These are phyloP conservation scores for Asteroscopus sphinx DNA, from an alignment of 2,888 invertebrate species.

Conservation along the genomic window DNA sequence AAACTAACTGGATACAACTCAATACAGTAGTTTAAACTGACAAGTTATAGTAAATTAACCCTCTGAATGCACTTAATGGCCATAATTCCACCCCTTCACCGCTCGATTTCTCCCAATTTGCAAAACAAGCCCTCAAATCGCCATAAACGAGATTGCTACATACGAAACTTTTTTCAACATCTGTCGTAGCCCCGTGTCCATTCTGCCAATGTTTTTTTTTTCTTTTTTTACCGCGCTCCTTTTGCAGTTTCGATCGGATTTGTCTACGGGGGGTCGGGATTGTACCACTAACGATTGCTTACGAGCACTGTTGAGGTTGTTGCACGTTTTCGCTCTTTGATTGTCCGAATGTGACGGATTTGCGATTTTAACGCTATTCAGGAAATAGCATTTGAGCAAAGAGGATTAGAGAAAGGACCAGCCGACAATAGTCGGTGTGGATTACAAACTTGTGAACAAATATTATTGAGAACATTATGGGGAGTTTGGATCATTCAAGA, in stretches of 20 bases:
- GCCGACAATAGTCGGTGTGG: constrained; percentile 62
- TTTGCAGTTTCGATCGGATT: constrained; percentile 82
- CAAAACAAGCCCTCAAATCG: constrained; percentile 75
- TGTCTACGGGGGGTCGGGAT: constrained; percentile 82
- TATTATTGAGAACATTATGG: constrained; percentile 50
- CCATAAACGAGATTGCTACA: constrained; percentile 76
- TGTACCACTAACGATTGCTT: constrained; percentile 81
- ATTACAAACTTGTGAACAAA: constrained; percentile 62
- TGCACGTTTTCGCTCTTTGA: constrained; percentile 79
- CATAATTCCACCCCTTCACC: constrained; percentile 66
- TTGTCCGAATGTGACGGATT: constrained; percentile 86
- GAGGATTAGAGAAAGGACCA: constrained; percentile 71
- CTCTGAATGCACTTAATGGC: constrained; percentile 38
- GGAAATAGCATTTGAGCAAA: constrained; percentile 76
- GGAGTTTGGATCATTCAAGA: constrained; percentile 32
- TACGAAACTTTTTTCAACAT: constrained; percentile 75
- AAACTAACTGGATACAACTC: constrained; percentile 8
- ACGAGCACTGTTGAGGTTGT: constrained; percentile 75
- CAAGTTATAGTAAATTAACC: constrained; percentile 39
- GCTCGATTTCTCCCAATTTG: constrained; percentile 72
- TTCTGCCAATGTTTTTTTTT: constrained; percentile 70
- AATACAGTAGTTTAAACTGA: constrained; percentile 11
- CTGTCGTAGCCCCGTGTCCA: constrained; percentile 85
- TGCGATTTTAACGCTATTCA: constrained; percentile 76
- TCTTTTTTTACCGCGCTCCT: constrained; percentile 68